These are phyloP conservation scores for Drosophila kepulauana DNA, from an alignment of 1,140 invertebrate genomes.

Conservation along the genomic window DNA sequence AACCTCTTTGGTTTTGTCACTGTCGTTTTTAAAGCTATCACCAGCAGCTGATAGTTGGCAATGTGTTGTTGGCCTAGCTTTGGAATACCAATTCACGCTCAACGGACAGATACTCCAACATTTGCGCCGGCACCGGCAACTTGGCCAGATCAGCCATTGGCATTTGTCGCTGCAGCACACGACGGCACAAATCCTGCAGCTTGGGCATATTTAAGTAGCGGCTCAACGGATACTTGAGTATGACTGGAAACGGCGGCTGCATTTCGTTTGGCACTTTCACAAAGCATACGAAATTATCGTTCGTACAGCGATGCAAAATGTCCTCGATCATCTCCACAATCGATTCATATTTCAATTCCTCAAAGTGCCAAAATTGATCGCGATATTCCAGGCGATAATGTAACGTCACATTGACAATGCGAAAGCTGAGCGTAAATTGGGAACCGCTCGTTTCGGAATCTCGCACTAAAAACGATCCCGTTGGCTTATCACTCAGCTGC, in stretches of 20 bases:
- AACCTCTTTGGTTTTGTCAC: slow-evolving; percentile 69
- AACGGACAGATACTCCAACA: slow-evolving; percentile 89
- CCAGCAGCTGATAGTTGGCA: slow-evolving; percentile 34
- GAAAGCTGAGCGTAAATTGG: slow-evolving; percentile 90
- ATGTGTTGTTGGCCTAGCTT: slow-evolving; percentile 47
- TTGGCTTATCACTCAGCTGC: slow-evolving; percentile 88
- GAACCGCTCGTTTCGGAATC: slow-evolving; percentile 89
- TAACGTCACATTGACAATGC: slow-evolving; percentile 90
- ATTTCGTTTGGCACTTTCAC: slow-evolving; percentile 88
- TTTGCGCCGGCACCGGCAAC: slow-evolving; percentile 89
- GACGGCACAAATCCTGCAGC: slow-evolving; percentile 91
- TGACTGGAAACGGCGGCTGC: slow-evolving; percentile 89
- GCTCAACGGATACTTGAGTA: slow-evolving; percentile 91
- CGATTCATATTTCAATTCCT: slow-evolving; percentile 88
- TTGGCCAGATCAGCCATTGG: slow-evolving; percentile 89
- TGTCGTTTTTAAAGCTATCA: slow-evolving; percentile 67
- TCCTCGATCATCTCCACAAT: slow-evolving; percentile 90
- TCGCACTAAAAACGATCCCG: slow-evolving; percentile 92
- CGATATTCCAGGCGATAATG: slow-evolving; percentile 86
- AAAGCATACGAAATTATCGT: slow-evolving; percentile 90
- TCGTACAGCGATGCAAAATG: slow-evolving; percentile 89
- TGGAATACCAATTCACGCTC: slow-evolving; percentile 86
- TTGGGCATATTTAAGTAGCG: slow-evolving; percentile 90
- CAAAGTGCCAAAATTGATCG: slow-evolving; percentile 86
- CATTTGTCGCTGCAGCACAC: slow-evolving; percentile 91